phyloP scores from a whole-genome alignment of 2,113 vertebrate genomes.

The Ariopsis seemanni region DNA sequence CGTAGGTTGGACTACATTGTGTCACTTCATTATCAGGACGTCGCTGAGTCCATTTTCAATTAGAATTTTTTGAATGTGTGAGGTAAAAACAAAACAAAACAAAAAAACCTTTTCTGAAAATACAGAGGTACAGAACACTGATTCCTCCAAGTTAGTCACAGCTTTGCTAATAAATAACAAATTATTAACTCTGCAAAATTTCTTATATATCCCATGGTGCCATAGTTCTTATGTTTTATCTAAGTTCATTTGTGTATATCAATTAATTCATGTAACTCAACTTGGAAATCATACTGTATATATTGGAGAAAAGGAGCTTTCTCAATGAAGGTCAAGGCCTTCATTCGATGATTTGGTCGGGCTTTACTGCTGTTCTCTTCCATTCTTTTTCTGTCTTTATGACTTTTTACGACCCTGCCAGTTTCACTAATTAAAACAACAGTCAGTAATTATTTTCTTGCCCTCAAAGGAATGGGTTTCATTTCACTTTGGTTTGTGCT shows the following conservation, averaged over 20 bases:
- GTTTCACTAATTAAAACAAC: constrained; percentile 13
- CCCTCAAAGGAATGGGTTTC: constrained; percentile 6
- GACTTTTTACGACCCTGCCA: not conserved
- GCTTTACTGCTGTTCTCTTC: not conserved
- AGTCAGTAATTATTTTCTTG: constrained; percentile 23
- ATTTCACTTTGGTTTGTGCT: constrained; percentile 17
- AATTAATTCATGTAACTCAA: not conserved
- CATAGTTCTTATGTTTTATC: not conserved
- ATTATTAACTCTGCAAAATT: not conserved
- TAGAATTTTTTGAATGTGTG: not conserved
- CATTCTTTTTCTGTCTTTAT: not conserved
- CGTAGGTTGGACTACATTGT: too few relatives aligned
- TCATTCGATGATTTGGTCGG: not conserved
- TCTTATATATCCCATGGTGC: too few relatives aligned
- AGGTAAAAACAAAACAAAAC: not conserved
- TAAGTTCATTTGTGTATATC: not conserved
- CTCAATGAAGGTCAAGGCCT: not conserved
- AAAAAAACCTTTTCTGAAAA: not conserved
- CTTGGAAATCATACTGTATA: not conserved
- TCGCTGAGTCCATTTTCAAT: not conserved
- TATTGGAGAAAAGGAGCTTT: not conserved
- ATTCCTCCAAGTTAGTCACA: not conserved
- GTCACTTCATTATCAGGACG: not conserved
- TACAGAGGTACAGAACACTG: not conserved
- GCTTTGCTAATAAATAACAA: not conserved